These are phyloP conservation scores for Cardiocondyla obscurior DNA, from an alignment of 1,140 invertebrate species.

Conservation along the genomic window DNA sequence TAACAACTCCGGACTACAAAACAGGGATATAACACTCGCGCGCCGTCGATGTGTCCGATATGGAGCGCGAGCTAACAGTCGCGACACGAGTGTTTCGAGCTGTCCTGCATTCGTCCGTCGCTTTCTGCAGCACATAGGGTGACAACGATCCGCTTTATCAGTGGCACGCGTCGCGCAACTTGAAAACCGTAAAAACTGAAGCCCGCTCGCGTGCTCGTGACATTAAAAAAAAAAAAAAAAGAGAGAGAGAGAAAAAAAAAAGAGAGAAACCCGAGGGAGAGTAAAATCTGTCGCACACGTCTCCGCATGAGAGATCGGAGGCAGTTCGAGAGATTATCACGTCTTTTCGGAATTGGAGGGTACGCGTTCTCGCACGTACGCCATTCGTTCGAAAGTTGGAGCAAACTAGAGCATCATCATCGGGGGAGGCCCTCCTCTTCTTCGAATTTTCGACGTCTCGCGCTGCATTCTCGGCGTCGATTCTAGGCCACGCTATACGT, in stretches of 20 bases:
- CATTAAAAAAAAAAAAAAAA: not conserved
- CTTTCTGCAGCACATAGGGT: conserved; percentile 15
- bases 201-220: not conserved
- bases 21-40: conserved; percentile 47
- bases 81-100: conserved; percentile 28
- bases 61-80: conserved; percentile 24
- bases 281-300: not conserved
- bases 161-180: not conserved
- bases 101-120: conserved; percentile 1
- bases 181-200: conserved; percentile 31
- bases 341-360: conserved; percentile 15
- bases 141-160: conserved; percentile 46
- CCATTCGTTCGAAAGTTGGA: conserved; percentile 46
- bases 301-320: not conserved
- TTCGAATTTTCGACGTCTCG: conserved; percentile 37
- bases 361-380: conserved; percentile 32
- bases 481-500: conserved; percentile 43
- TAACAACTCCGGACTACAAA: conserved; percentile 52
- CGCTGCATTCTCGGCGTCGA: not conserved
- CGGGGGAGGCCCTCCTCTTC: not conserved
- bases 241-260: too few relatives aligned
- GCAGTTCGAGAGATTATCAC: conserved; percentile 18
- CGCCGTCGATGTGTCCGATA: conserved; percentile 34
- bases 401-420: conserved; percentile 44
- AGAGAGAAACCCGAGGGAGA: too few relatives aligned